phyloP scores from a whole-genome alignment of 1,140 invertebrate species.

The Drosophila nikananu region DNA sequence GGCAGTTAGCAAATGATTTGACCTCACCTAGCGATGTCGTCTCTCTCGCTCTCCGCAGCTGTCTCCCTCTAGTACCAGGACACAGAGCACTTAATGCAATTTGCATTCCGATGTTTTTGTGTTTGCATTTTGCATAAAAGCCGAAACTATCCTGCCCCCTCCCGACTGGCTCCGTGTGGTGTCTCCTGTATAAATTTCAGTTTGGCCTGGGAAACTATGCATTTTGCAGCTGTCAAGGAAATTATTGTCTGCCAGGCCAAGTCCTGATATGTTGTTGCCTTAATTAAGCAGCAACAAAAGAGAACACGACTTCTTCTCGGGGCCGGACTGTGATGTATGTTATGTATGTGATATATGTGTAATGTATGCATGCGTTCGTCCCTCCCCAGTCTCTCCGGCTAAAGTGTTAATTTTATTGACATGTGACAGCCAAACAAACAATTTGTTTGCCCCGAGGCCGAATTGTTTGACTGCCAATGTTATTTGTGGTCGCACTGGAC shows the following conservation, averaged over 20 bases:
- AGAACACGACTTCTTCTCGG: slow-evolving; percentile 27
- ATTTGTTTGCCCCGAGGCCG: slow-evolving; percentile 59
- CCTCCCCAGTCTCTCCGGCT: slow-evolving; percentile 33
- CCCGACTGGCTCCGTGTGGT: background rate
- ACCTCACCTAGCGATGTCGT: slow-evolving; percentile 39
- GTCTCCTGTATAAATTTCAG: slow-evolving; percentile 71
- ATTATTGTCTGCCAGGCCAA: slow-evolving; percentile 60
- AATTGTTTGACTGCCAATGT: slow-evolving; percentile 54
- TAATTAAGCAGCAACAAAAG: slow-evolving; percentile 69
- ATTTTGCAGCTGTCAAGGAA: slow-evolving; percentile 79
- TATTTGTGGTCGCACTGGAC: slow-evolving; percentile 67
- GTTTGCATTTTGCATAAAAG: slow-evolving; percentile 51
- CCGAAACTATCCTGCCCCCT: slow-evolving; percentile 27
- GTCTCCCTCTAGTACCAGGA: slow-evolving; percentile 12
- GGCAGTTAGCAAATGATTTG: slow-evolving; percentile 36
- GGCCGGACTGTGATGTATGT: background rate
- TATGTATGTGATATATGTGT: no score
- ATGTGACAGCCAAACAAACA: slow-evolving; percentile 77
- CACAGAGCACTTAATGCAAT: slow-evolving; percentile 68
- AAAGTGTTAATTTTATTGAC: slow-evolving; percentile 83
- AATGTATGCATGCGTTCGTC: slow-evolving; percentile 10
- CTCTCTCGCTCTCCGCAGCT: background rate
- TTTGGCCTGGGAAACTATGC: slow-evolving; percentile 70
- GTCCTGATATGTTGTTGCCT: slow-evolving; percentile 59
- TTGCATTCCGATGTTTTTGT: slow-evolving; percentile 63